Evolutionary conservation across 2,888 invertebrate genomes (phyloP), one percentile per base, ranked within the genome.

Genomic region (Tineola bisselliella): DNA sequence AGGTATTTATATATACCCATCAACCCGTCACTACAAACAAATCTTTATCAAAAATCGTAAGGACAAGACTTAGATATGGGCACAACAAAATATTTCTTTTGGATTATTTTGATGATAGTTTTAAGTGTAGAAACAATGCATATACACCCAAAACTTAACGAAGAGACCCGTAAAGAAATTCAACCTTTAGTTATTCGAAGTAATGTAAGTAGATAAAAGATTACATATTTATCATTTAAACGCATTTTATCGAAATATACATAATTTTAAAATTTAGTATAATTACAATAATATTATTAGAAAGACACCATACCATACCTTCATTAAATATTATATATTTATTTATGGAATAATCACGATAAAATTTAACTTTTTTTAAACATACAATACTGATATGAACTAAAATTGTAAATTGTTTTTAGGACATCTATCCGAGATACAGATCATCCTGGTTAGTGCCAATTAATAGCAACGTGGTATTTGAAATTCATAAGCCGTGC

Each of bases 401-500:
- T n/a, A 31, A 31, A 31, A 31, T 31, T 31, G 31, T 10, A 10
- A 8, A 13, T 61, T 58, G 12, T 17, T 57, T 57, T 8, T 69
- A 83, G 77, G 65, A 75, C 12, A 25, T 25, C 4, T 25, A 4
- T 25, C 25, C 25, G 25, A 65, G 72, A 12, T 63, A 75, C 4
- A 73, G 33, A 33, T 15, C n/a, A 19, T 15, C 58, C 4, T 70
- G 76, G 33, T 78, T 79, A 62, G 78, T 83, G 15, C 84, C 84
- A 0, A 66, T 77, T 15, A 84, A 83, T 67, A 77, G 70, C 60
- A 68, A 67, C 0, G 18, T 74, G 3, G 81, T 72, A 66, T 83
- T 84, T 67, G 73, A 70, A 63, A 69, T 63, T 1, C 70, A 70
- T 57, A 68, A 70, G 13, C 79, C 81, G 0, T 87, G 86, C 31